A percentile compares a stretch with the other conserved stretches of the same genome.
phyloP scores from a whole-genome alignment of 2,113 vertebrate genomes.

The Paedocypris sp. region DNA sequence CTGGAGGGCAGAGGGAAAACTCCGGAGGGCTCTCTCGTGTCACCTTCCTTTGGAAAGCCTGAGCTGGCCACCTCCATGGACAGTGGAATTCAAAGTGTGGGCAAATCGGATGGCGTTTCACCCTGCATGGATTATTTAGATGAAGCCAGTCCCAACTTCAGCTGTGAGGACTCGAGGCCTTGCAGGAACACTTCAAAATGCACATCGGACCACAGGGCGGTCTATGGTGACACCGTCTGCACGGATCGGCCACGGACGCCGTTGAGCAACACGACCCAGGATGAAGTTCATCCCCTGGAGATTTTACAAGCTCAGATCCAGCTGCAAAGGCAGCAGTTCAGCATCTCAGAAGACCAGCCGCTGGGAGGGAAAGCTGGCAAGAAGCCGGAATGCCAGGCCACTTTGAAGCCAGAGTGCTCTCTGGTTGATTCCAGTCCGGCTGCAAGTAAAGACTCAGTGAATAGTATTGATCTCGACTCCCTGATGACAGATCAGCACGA shows the following conservation, averaged over 20 bases:
- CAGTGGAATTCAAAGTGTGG: conserved; percentile 84
- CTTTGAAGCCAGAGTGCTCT: conserved; percentile 74
- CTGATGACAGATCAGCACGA: conserved; percentile 97
- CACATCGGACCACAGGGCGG: conserved; percentile 52
- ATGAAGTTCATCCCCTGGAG: conserved; percentile 94
- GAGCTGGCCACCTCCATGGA: conserved; percentile 93
- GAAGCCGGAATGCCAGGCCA: conserved; percentile 71
- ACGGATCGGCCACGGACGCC: conserved; percentile 85
- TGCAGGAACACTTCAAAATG: conserved; percentile 22
- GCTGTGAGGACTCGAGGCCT: conserved; percentile 72
- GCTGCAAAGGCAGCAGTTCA: conserved; percentile 97
- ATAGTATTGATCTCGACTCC: conserved; percentile 97
- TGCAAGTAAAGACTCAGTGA: conserved; percentile 82
- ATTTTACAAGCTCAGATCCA: conserved; percentile 99
- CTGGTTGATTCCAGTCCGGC: conserved; percentile 83
- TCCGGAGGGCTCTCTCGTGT: conserved; percentile 80
- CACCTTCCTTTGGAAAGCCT: conserved; percentile 84
- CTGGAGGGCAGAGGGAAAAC: conserved; percentile 72
- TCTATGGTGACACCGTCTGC: conserved; percentile 73
- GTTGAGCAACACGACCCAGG: conserved; percentile 77
- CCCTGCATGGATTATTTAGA: conserved; percentile 87
- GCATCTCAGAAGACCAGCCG: conserved; percentile 98
- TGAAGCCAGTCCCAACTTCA: conserved; percentile 81
- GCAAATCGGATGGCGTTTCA: conserved; percentile 83
- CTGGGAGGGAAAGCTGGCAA: conserved; percentile 80